phyloP scores from a whole-genome alignment of 2,113 vertebrate genomes.

The Ellobius talpinus region DNA sequence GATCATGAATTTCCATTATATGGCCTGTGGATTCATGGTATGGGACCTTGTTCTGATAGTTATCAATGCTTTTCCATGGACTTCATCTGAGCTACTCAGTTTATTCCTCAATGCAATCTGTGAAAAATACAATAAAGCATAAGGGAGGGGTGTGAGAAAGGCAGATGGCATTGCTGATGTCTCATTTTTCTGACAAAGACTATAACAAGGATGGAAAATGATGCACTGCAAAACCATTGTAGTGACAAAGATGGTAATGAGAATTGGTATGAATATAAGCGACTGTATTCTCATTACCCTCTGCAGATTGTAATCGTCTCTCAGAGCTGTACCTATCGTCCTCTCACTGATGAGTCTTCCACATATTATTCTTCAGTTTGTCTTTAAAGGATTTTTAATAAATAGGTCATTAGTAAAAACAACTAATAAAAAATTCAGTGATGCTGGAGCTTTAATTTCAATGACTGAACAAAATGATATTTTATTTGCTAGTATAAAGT shows the following conservation, averaged over 20 bases:
- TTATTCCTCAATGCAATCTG: constrained; percentile 66
- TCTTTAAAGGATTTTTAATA: constrained; percentile 50
- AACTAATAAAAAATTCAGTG: constrained; percentile 42
- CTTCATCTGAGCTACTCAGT: constrained; percentile 60
- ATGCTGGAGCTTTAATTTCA: constrained; percentile 48
- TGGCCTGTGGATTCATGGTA: constrained; percentile 40
- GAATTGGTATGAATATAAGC: background rate
- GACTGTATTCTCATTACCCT: constrained; percentile 69
- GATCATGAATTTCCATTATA: constrained; percentile 10
- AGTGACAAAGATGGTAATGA: constrained; percentile 59
- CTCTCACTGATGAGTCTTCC: background rate
- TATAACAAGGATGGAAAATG: constrained; percentile 69
- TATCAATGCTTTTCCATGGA: constrained; percentile 26
- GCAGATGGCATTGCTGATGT: constrained; percentile 70
- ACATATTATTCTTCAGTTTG: constrained; percentile 1
- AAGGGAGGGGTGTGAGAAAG: constrained; percentile 19
- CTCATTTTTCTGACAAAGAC: constrained; percentile 72
- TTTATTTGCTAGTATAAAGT: constrained; percentile 53
- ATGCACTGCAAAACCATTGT: constrained; percentile 23
- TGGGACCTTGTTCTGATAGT: background rate
- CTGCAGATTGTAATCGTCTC: constrained; percentile 55
- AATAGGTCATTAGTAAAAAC: constrained; percentile 55
- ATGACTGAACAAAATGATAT: constrained; percentile 42
- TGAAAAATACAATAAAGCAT: constrained; percentile 66
- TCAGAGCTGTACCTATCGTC: constrained; percentile 26